Percentiles rank a stretch among this genome's conserved stretches.
Evolutionary conservation across 2,113 vertebrate genomes (phyloP).

Genomic region (Narcine bancroftii): DNA sequence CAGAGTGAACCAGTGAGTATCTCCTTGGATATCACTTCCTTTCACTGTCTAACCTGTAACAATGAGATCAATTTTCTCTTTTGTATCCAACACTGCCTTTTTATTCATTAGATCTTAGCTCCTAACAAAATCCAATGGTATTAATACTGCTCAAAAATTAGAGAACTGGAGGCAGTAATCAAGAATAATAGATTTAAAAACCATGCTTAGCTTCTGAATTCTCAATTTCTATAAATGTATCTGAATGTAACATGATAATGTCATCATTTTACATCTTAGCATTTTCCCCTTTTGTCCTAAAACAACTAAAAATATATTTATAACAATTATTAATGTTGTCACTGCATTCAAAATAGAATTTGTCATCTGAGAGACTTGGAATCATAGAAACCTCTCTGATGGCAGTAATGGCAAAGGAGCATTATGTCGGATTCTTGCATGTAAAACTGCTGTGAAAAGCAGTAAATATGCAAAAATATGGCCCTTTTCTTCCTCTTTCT

Average conservation of each 20-base stretch:
- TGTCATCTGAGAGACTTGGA: too few relatives aligned
- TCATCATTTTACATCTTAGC: not conserved
- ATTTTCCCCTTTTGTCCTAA: not conserved
- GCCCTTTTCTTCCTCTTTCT: not conserved
- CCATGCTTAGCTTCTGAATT: not conserved
- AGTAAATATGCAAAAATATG: not conserved
- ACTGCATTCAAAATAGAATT: not conserved
- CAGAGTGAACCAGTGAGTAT: not conserved
- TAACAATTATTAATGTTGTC: not conserved
- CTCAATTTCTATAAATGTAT: not conserved
- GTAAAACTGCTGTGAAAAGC: not conserved
- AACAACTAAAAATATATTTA: not conserved
- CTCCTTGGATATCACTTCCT: not conserved
- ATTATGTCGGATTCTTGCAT: too few relatives aligned
- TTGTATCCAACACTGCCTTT: not conserved
- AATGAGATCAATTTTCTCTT: not conserved
- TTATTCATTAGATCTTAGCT: not conserved
- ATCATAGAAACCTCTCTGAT: too few relatives aligned
- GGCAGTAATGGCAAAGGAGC: not conserved
- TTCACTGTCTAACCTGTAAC: not conserved
- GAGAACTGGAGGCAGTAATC: not conserved
- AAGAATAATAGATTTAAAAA: not conserved
- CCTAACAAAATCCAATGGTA: not conserved
- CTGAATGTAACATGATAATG: not conserved
- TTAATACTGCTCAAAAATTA: not conserved